phyloP scores from a whole-genome alignment of 2,113 vertebrate genomes.

The Equus quagga region DNA sequence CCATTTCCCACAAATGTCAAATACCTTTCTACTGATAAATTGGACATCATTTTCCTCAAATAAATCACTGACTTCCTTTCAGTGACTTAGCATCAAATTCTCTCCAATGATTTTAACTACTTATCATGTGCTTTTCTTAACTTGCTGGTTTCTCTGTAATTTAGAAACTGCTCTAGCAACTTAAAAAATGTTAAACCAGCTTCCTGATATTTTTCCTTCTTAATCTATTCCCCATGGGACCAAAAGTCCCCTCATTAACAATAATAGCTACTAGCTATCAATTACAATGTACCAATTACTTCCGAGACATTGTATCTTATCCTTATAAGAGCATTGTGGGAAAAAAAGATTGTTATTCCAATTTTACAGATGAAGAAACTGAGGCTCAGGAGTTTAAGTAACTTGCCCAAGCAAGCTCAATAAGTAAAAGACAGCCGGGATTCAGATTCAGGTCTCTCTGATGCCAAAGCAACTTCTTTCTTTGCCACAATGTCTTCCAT shows the following conservation, averaged over 20 bases:
- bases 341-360: not conserved
- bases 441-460: not conserved
- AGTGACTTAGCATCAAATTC: conserved; percentile 35
- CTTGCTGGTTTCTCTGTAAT: not conserved
- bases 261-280: conserved; percentile 43
- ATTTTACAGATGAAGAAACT: conserved; percentile 52
- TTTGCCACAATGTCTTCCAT: not conserved
- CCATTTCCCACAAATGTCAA: conserved; percentile 69
- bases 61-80: conserved; percentile 55
- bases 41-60: conserved; percentile 64
- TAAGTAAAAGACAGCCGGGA: not conserved
- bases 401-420: not conserved
- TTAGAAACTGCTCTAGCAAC: conserved; percentile 10
- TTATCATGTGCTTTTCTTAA: conserved; percentile 44
- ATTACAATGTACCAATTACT: not conserved
- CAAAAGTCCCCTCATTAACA: not conserved
- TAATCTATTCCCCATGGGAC: not conserved
- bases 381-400: not conserved
- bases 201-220: conserved; percentile 8
- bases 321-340: not conserved
- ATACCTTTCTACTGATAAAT: conserved; percentile 62
- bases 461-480: not conserved
- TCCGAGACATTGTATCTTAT: conserved; percentile 10
- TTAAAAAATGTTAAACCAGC: not conserved
- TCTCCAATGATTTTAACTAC: conserved; percentile 7